Evolutionary conservation across 2,888 invertebrate species (phyloP).

Genomic region (Neoscelio sp.): DNA sequence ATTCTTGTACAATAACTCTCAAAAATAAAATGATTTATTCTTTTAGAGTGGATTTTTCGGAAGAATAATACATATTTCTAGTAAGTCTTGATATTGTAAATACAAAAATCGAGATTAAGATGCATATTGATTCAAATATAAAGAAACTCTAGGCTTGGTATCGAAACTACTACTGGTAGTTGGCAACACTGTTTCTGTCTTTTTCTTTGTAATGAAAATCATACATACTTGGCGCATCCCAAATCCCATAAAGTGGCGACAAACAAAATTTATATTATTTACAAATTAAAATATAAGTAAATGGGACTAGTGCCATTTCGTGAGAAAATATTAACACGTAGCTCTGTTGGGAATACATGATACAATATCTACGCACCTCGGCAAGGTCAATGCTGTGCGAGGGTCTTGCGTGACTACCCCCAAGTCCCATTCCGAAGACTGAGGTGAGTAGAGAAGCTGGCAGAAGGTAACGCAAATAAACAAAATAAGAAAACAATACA

Average conservation of each 20-base stretch:
- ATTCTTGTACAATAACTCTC: no score
- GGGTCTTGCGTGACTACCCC: slow-evolving; percentile 83
- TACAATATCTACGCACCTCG: slow-evolving; percentile 83
- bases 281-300: slow-evolving; percentile 79
- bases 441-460: slow-evolving; percentile 82
- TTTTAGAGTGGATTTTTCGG: no score
- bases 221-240: slow-evolving; percentile 20
- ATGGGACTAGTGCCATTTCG: slow-evolving; percentile 83
- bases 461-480: slow-evolving; percentile 82
- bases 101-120: no score
- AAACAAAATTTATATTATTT: slow-evolving; percentile 60
- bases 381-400: slow-evolving; percentile 83
- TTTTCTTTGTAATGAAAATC: neutral
- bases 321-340: slow-evolving; percentile 83
- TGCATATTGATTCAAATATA: no score
- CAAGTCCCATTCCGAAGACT: slow-evolving; percentile 82
- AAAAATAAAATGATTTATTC: no score
- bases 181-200: neutral
- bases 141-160: no score
- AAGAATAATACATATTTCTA: no score
- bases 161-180: no score
- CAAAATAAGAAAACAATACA: no score
- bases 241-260: slow-evolving; percentile 19
- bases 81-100: no score
- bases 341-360: slow-evolving; percentile 84